Base-by-base conservation (phyloP, 2,797 vertebrate genomes). In the Phylloscopus collybita region DNA sequence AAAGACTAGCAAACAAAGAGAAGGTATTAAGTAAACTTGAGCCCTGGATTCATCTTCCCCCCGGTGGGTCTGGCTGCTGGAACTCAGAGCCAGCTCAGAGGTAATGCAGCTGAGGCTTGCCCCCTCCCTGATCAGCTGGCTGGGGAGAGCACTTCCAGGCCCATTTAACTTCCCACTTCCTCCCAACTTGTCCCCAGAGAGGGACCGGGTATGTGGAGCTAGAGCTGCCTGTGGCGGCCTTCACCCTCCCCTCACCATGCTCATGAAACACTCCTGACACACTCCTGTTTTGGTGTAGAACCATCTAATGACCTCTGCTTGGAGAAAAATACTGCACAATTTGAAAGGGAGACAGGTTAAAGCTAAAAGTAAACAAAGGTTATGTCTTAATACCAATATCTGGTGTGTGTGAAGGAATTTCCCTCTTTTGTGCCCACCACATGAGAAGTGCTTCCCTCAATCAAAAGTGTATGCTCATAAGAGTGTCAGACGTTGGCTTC, bases 201-300 rank as follows among this genome's bases (percentile, higher is more conserved):
- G 22, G 6, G 27, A 20, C 11, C 7, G 0, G 0, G 16, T 9
- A 13, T 0, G 0, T 29, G 44, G 19, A 10, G 19, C 10, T 50
- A 2, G 26, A 54, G 4, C 14, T 26, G 5, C 16, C 25, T 36
- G 13, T 0, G 3, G 11, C 50, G 21, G 4, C 8, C 9, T 23
- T 22, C 5, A 32, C 7, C 13, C 20, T 78, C 53, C 30, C 49
- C 16, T 78, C 18, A 10, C 32, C 0, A 0, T 42, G 11, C 3
- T 22, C 11, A 2, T 5, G 2, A 13, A 65, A n/a, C 22, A 2
- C 4, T 36, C 30, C 30, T 2, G 0, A n/a, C 15, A 8, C 1
- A 4, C 2, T 71, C 18, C 16, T 21, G 4, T 49, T 40, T 17
- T 40, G 17, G 5, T 30, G 23, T 18, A 53, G 34, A 2, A 1